phyloP scores from a whole-genome alignment of 2,888 invertebrate species.

The Tenthredo livida region DNA sequence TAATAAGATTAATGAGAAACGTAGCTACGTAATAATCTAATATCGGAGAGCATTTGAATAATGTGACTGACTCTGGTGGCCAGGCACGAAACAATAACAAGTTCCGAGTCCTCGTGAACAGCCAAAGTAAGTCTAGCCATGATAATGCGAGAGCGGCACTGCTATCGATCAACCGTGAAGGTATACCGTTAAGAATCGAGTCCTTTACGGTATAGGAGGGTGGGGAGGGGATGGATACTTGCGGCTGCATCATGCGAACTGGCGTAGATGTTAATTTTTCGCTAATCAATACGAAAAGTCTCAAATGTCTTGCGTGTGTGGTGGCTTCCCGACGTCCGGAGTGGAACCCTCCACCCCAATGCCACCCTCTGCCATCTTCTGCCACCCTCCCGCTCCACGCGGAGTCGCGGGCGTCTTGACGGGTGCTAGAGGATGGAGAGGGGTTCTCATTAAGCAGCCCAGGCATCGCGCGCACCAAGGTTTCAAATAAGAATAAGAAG shows the following conservation, averaged over 20 bases:
- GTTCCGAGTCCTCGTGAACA: constrained; percentile 52
- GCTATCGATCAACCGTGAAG: constrained; percentile 55
- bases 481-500: constrained; percentile 74
- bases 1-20: constrained; percentile 59
- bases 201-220: constrained; percentile 9
- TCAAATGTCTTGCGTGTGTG: constrained; percentile 76
- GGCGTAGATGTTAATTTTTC: constrained; percentile 70
- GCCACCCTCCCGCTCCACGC: constrained; percentile 51
- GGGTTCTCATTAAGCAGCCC: constrained; percentile 78
- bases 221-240: neutral
- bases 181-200: constrained; percentile 49
- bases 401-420: constrained; percentile 57
- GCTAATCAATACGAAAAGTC: constrained; percentile 77
- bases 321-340: constrained; percentile 62
- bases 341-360: constrained; percentile 35
- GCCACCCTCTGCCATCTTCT: constrained; percentile 48
- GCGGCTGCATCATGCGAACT: constrained; percentile 49
- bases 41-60: constrained; percentile 55
- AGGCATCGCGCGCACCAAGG: constrained; percentile 71
- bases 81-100: constrained; percentile 57
- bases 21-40: constrained; percentile 60
- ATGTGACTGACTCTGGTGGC: constrained; percentile 54
- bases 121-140: constrained; percentile 50
- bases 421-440: constrained; percentile 62
- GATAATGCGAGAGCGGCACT: constrained; percentile 56